These are phyloP conservation scores for Corythornis vintsioides DNA, from an alignment of 2,113 vertebrate species.

Conservation along the genomic window DNA sequence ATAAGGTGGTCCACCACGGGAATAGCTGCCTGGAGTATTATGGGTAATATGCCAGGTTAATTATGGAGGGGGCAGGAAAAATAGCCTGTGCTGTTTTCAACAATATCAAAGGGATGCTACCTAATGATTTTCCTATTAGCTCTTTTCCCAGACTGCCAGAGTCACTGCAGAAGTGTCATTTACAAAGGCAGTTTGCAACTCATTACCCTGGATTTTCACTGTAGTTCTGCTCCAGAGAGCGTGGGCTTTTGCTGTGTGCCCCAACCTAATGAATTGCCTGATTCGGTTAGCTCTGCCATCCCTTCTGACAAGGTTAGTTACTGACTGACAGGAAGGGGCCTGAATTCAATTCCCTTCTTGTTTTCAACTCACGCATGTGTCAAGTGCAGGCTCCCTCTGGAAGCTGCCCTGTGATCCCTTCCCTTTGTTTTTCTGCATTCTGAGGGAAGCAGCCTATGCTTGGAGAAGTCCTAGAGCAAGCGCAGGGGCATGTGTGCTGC, in stretches of 20 bases:
- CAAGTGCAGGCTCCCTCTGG: constrained; percentile 27
- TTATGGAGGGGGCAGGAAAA: constrained; percentile 44
- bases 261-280: constrained; percentile 55
- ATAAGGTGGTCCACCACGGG: neutral
- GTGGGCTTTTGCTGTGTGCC: constrained; percentile 41
- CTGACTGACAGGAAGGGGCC: constrained; percentile 44
- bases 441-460: neutral
- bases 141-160: constrained; percentile 50
- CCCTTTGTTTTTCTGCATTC: constrained; percentile 23
- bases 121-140: constrained; percentile 66
- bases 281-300: constrained; percentile 22
- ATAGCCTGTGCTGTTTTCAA: constrained; percentile 25
- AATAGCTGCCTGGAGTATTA: neutral
- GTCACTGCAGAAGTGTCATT: constrained; percentile 52
- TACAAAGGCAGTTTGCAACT: constrained; percentile 65
- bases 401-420: constrained; percentile 27
- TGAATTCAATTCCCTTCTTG: constrained; percentile 46
- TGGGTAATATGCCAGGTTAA: constrained; percentile 45
- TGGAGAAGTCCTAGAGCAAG: constrained; percentile 24
- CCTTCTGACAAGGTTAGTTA: constrained; percentile 51
- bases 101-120: constrained; percentile 58
- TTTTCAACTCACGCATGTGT: neutral
- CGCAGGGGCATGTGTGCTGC: neutral
- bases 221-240: constrained; percentile 51
- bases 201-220: constrained; percentile 63